phyloP scores from a whole-genome alignment of 2,888 invertebrate species.

The Cartodere bifasciata region DNA sequence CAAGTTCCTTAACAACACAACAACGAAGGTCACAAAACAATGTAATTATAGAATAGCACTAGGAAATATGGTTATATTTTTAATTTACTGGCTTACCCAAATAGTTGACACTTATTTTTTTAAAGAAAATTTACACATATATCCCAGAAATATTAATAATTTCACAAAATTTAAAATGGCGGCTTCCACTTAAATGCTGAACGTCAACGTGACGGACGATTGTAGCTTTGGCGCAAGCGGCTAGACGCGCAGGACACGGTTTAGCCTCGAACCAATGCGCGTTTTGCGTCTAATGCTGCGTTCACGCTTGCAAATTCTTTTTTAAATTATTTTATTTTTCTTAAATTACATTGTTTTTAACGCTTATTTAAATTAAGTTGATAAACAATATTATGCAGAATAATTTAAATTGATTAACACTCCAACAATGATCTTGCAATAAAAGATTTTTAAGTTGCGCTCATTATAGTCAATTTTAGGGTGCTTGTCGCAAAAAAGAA shows the following conservation, averaged over 20 bases:
- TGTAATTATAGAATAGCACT: not conserved
- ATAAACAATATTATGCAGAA: too few relatives aligned
- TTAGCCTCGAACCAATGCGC: constrained; percentile 30
- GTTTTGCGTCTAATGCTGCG: too few relatives aligned
- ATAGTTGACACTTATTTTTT: constrained; percentile 9
- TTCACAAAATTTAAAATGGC: constrained; percentile 31
- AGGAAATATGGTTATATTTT: not conserved
- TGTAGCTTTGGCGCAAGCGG: constrained; percentile 35
- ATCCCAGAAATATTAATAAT: constrained; percentile 24
- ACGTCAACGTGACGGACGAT: constrained; percentile 43
- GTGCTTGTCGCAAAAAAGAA: not conserved
- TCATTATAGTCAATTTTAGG: constrained; percentile 1
- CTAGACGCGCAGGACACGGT: constrained; percentile 64
- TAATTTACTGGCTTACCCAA: constrained; percentile 10
- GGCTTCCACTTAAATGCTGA: constrained; percentile 27
- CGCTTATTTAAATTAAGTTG: too few relatives aligned
- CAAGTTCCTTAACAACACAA: too few relatives aligned
- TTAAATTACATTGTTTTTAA: too few relatives aligned
- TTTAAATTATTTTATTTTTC: too few relatives aligned
- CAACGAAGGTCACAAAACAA: constrained; percentile 1
- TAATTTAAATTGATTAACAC: too few relatives aligned
- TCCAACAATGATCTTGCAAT: too few relatives aligned
- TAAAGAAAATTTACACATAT: constrained; percentile 23
- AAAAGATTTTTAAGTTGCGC: too few relatives aligned
- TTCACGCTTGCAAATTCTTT: too few relatives aligned